Evolutionary conservation across 2,797 vertebrate species (phyloP).

Genomic region (Oreortyx pictus): DNA sequence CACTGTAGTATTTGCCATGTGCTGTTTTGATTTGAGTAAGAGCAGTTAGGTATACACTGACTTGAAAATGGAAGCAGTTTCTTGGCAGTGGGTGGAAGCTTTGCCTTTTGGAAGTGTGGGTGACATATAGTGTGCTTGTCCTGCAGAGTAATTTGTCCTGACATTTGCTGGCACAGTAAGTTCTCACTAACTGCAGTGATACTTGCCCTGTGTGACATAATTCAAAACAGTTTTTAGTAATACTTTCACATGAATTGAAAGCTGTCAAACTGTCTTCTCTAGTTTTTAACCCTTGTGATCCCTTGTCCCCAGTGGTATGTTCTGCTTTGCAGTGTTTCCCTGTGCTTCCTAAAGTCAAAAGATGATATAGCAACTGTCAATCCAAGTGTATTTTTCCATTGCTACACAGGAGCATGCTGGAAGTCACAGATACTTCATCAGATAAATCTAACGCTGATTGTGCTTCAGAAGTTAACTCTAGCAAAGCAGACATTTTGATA

Average conservation of each 20-base stretch:
- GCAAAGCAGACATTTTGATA: background rate
- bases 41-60: background rate
- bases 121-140: background rate
- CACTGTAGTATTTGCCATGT: background rate
- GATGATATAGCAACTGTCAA: conserved; percentile 6
- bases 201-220: conserved; percentile 23
- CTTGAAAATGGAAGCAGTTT: background rate
- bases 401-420: background rate
- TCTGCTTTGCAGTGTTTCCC: conserved; percentile 45
- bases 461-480: conserved; percentile 7
- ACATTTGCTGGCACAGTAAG: conserved; percentile 18
- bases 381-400: background rate
- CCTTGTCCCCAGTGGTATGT: background rate
- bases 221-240: background rate
- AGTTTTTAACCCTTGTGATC: conserved; percentile 32
- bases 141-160: conserved; percentile 22
- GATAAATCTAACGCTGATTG: conserved; percentile 32
- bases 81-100: background rate
- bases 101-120: conserved; percentile 1
- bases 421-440: conserved; percentile 32
- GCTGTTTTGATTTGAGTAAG: background rate
- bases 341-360: conserved; percentile 13
- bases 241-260: conserved; percentile 43
- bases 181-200: background rate
- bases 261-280: conserved; percentile 51